Conservation (phyloP, 2,113 vertebrate genomes). For the Microtus ochrogaster region DNA sequence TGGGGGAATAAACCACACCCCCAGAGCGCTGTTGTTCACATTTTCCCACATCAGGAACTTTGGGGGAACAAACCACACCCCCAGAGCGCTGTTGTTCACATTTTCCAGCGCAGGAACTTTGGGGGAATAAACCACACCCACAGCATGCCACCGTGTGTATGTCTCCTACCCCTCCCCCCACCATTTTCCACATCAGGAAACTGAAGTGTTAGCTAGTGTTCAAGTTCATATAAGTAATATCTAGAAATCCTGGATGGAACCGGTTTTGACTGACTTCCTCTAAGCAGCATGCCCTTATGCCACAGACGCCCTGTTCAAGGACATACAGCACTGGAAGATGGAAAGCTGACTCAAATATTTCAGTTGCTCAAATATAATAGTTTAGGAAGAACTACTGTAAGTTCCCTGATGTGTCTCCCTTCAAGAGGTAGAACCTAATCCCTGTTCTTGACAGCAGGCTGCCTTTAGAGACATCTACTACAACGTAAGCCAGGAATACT, state of each 20-base stretch:
- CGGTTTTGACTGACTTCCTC: background rate
- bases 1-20: background rate
- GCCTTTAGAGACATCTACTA: background rate
- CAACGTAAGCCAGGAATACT: background rate
- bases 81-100: background rate
- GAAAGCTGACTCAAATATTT: background rate
- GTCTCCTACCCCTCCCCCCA: too few relatives aligned
- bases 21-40: background rate
- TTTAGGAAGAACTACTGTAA: background rate
- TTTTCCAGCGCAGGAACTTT: background rate
- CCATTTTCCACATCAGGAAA: background rate
- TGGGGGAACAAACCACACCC: background rate
- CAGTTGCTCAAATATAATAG: background rate
- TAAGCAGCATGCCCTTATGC: background rate
- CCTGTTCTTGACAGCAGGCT: background rate
- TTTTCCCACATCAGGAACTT: background rate
- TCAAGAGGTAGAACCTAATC: background rate
- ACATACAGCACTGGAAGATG: background rate
- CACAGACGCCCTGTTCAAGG: background rate
- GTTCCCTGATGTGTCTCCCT: background rate
- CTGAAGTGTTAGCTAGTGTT: background rate
- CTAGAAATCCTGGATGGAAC: background rate
- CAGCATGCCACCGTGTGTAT: too few relatives aligned
- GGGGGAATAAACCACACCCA: background rate
- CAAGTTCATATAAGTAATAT: background rate